Conservation (phyloP, 1,140 invertebrate genomes). For the Pseudomyrmex flavicornis region DNA sequence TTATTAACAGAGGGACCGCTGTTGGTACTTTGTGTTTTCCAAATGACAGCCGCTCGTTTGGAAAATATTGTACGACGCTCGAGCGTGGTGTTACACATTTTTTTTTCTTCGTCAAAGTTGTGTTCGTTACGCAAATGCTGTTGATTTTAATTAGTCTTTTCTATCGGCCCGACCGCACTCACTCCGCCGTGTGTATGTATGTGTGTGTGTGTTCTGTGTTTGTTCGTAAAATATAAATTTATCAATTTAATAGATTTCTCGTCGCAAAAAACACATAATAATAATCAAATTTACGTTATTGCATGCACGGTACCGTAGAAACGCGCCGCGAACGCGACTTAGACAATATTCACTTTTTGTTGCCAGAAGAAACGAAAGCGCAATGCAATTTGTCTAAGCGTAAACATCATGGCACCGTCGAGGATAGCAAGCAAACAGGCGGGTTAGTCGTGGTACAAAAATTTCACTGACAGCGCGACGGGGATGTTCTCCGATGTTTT, state of each 20-base stretch:
- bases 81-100: constrained; percentile 17
- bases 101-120: constrained; percentile 32
- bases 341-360: not conserved
- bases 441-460: constrained; percentile 29
- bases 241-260: not conserved
- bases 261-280: no score
- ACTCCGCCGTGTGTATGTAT: no score
- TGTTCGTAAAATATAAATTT: not conserved
- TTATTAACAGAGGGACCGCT: constrained; percentile 59
- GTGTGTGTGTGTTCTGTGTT: no score
- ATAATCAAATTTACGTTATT: not conserved
- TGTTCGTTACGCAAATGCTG: constrained; percentile 25
- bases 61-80: constrained; percentile 58
- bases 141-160: constrained; percentile 52
- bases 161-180: no score
- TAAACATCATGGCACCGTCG: constrained; percentile 2
- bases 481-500: constrained; percentile 58
- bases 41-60: constrained; percentile 56
- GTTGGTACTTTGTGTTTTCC: constrained; percentile 61
- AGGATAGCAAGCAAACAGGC: constrained; percentile 22
- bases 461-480: constrained; percentile 22
- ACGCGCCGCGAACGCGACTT: not conserved
- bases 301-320: not conserved
- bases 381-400: constrained; percentile 40
- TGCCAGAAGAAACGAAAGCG: constrained; percentile 8